Percentiles rank a stretch among this genome's conserved stretches.
Evolutionary conservation across 1,140 invertebrate species (phyloP).

Genomic region (Trachymyrmex cornetzi): DNA sequence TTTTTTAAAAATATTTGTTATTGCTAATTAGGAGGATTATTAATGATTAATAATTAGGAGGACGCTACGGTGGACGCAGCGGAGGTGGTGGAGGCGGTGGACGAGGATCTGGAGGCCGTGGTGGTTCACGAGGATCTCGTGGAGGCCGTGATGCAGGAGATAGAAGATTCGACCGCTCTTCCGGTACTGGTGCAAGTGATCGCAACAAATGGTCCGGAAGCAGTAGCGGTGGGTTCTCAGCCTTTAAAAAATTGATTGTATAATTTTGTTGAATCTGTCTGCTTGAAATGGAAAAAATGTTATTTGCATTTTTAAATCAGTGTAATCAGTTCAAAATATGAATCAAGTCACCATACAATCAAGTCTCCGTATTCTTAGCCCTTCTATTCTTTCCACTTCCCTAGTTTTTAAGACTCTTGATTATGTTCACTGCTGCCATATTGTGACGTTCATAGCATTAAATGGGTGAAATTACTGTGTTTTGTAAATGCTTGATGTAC

Average conservation of each 20-base stretch:
- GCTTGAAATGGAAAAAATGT: conserved; percentile 2
- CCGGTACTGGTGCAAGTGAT: conserved; percentile 73
- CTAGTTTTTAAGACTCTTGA: not conserved
- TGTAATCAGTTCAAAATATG: no score
- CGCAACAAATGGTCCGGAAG: conserved; percentile 82
- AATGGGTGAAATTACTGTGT: conserved; percentile 7
- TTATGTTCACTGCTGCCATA: not conserved
- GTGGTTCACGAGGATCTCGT: conserved; percentile 73
- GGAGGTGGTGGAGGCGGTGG: conserved; percentile 77
- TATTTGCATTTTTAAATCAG: conserved; percentile 9
- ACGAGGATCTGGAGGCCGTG: conserved; percentile 76
- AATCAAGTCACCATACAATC: not conserved
- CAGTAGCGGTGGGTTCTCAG: conserved; percentile 71
- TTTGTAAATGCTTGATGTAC: conserved; percentile 25
- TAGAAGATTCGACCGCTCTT: conserved; percentile 80
- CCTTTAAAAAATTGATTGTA: conserved; percentile 38
- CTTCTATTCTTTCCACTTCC: conserved; percentile 13
- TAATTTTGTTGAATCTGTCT: not conserved
- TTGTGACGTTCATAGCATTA: conserved; percentile 11
- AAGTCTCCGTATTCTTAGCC: conserved; percentile 29
- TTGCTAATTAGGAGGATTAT: no score
- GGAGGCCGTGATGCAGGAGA: conserved; percentile 80
- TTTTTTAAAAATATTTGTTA: not conserved
- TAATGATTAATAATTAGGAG: conserved; percentile 61
- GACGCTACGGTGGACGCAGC: conserved; percentile 76